Evolutionary conservation across 2,113 vertebrate species (phyloP).

Genomic region (Miniopterus natalensis): DNA sequence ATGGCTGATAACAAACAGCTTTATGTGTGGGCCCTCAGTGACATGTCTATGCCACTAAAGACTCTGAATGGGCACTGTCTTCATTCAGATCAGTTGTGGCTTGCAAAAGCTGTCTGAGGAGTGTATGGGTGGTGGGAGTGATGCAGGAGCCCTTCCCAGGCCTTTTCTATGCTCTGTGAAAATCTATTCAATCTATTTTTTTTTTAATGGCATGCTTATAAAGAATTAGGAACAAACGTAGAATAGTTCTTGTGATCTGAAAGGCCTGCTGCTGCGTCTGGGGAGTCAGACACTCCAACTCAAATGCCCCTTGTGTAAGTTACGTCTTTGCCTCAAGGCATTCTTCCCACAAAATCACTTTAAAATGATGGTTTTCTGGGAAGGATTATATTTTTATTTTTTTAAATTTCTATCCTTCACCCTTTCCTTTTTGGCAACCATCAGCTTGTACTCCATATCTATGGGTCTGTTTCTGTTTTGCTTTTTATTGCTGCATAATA

Average conservation of each 20-base stretch:
- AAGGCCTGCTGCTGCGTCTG: neutral
- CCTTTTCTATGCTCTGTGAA: neutral
- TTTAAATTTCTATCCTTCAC: neutral
- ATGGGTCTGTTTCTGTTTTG: neutral
- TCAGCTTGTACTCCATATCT: neutral
- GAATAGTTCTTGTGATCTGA: neutral
- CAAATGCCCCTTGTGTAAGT: neutral
- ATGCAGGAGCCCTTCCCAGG: neutral
- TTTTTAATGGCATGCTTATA: neutral
- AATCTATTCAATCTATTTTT: neutral
- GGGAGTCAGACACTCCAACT: neutral
- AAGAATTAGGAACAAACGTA: neutral
- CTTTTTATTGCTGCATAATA: neutral
- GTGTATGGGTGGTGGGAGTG: neutral
- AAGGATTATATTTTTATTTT: neutral
- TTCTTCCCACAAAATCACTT: conserved; percentile 3
- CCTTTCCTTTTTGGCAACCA: neutral
- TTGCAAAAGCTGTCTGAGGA: neutral
- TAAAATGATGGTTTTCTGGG: neutral
- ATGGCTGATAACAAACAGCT: neutral
- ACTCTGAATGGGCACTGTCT: neutral
- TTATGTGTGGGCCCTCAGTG: neutral
- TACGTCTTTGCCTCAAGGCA: conserved; percentile 26
- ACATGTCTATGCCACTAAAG: neutral
- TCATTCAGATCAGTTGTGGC: neutral